Percentiles rank a stretch among this genome's conserved stretches.
phyloP scores from a whole-genome alignment of 2,113 vertebrate species.

The Cynocephalus volans region DNA sequence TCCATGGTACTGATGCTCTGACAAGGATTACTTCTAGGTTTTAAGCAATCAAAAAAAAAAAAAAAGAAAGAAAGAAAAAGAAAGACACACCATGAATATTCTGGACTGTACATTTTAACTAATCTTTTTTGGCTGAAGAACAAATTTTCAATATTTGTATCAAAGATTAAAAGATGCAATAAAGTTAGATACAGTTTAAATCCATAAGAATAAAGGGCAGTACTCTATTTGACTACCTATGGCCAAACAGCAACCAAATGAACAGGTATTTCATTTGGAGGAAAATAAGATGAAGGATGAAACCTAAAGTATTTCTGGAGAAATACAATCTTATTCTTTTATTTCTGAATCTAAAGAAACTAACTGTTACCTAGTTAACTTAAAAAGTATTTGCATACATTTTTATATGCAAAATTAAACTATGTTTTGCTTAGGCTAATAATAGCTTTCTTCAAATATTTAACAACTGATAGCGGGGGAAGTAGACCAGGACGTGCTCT shows the following conservation, averaged over 20 bases:
- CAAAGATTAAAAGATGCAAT: constrained; percentile 38
- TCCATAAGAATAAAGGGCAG: not conserved
- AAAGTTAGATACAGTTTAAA: constrained; percentile 32
- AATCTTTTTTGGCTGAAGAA: constrained; percentile 35
- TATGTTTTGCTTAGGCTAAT: not conserved
- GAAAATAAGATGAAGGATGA: constrained; percentile 51
- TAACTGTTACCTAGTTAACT: constrained; percentile 12
- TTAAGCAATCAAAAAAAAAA: not conserved
- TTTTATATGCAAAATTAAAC: constrained; percentile 5
- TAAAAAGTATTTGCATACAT: not conserved
- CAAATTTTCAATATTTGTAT: constrained; percentile 31
- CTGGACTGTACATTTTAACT: not conserved
- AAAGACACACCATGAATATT: not conserved
- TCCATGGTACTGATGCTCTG: not conserved
- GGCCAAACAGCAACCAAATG: not conserved
- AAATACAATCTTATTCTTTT: constrained; percentile 1
- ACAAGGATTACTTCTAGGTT: constrained; percentile 32
- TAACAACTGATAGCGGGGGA: not conserved
- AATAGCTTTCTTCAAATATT: constrained; percentile 7
- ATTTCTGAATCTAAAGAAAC: not conserved
- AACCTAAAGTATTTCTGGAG: not conserved
- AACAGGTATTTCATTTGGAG: not conserved
- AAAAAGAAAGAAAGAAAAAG: too few species aligned
- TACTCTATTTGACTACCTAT: not conserved
- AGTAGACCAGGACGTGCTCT: not conserved